phyloP scores from a whole-genome alignment of 2,113 vertebrate species.

The Atherinomorus stipes region DNA sequence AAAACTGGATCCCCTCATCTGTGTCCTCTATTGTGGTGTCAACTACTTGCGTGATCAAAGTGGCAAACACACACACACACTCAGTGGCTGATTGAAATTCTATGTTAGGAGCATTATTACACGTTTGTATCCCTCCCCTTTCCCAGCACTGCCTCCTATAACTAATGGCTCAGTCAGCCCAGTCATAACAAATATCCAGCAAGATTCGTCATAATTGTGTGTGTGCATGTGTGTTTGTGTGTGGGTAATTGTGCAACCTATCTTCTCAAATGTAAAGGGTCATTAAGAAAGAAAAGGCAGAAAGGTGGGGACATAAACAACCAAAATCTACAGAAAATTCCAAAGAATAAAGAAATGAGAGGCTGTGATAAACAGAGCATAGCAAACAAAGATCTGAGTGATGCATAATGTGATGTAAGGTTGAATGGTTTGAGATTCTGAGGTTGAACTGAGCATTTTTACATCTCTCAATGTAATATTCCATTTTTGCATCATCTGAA shows the following conservation, averaged over 20 bases:
- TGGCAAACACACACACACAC: constrained; percentile 38
- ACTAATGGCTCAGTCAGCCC: constrained; percentile 83
- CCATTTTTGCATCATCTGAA: neutral
- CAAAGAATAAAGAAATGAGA: constrained; percentile 9
- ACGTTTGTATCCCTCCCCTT: constrained; percentile 79
- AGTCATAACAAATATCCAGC: constrained; percentile 85
- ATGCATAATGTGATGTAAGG: neutral
- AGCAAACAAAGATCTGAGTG: constrained; percentile 26
- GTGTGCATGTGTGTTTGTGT: constrained; percentile 38
- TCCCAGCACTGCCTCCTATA: constrained; percentile 79
- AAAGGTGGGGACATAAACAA: constrained; percentile 52
- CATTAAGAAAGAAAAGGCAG: constrained; percentile 53
- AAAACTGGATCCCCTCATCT: constrained; percentile 47
- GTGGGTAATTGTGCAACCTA: constrained; percentile 43
- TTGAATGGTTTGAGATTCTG: neutral
- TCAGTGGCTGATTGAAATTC: constrained; percentile 81
- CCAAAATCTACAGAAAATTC: neutral
- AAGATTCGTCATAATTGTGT: constrained; percentile 82
- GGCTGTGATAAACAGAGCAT: constrained; percentile 9
- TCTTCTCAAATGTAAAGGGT: constrained; percentile 52
- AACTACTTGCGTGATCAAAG: constrained; percentile 56
- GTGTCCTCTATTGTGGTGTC: constrained; percentile 64
- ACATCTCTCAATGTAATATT: neutral
- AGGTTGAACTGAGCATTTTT: neutral
- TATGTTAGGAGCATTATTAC: constrained; percentile 76